Evolutionary conservation across 1,140 invertebrate species (phyloP), one percentile per base, ranked within the genome.

Genomic region (Caligus rogercresseyi): DNA sequence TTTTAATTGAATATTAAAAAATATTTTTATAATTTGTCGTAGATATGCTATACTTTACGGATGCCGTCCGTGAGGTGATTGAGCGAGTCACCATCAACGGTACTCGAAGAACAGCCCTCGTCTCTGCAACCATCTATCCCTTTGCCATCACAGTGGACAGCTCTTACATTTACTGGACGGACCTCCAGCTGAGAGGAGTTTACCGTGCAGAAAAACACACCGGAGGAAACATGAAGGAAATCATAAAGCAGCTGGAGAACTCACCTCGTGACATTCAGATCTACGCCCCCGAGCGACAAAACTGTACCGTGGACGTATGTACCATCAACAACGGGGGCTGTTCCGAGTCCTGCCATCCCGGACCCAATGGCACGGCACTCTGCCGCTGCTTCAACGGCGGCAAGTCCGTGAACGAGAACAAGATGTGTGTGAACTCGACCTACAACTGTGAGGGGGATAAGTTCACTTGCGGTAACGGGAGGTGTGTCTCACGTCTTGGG

Each of bases 201-300:
- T 98, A 94, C 69, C 75, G 93, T 60, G 93, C 93, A 0, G 90
- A 97, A 69, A 98, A 98, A 73, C 87, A 95, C 67, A 97, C 93
- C 0, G 94, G 95, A 3, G 86, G 86, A 1, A 86, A 92, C 67
- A 89, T 93, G 81, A 79, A 92, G 4, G 89, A 93, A 71, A 84
- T 98, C 77, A 89, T 94, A 0, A 89, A 90, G 71, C 79, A 89
- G 7, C 74, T 94, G 14, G 91, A 89, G 71, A 87, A 91, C 71
- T 88, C 84, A 1, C 87, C 91, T 1, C 76, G 90, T 65, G 92
- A 93, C 69, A 85, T 96, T 57, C 88, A 91, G 66, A 83, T 95
- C 1, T 96, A 83, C 70, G 89, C 89, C 13, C 72, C 77, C 0
- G 79, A 78, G 25, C 75, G 86, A 56, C 92, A 95, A 70, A 79